Conservation (phyloP, 2,113 vertebrate species). For the Sceloporus tristichus region DNA sequence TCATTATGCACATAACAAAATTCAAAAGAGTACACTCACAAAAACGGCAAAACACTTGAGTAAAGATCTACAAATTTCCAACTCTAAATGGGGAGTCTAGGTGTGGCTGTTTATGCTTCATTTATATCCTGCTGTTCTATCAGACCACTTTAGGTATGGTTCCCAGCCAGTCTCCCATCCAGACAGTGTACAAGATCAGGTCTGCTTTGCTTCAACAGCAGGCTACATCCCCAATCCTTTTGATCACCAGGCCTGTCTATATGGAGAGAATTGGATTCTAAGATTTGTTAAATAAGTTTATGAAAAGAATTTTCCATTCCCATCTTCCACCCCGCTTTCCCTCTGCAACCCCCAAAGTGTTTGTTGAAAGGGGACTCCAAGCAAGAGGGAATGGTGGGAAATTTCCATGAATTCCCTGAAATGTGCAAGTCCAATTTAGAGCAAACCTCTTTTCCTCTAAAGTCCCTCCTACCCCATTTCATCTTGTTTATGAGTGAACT, state of each 20-base stretch:
- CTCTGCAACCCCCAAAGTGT: neutral
- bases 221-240: neutral
- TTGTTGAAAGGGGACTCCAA: no score
- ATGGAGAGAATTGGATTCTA: no score
- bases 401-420: no score
- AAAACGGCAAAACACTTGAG: neutral
- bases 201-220: neutral
- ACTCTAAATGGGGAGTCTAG: neutral
- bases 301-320: neutral
- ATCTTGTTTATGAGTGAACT: no score
- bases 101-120: neutral
- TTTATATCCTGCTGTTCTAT: neutral
- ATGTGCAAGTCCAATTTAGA: no score
- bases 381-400: no score
- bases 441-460: no score
- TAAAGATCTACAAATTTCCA: neutral
- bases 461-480: no score
- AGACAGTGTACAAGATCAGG: neutral
- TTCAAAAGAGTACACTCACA: neutral
- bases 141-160: neutral
- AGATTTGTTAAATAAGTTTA: neutral
- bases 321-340: neutral
- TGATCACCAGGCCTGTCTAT: no score
- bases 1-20: neutral
- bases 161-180: neutral